Conservation (phyloP, 2,888 invertebrate species). For the Zootermopsis nevadensis region DNA sequence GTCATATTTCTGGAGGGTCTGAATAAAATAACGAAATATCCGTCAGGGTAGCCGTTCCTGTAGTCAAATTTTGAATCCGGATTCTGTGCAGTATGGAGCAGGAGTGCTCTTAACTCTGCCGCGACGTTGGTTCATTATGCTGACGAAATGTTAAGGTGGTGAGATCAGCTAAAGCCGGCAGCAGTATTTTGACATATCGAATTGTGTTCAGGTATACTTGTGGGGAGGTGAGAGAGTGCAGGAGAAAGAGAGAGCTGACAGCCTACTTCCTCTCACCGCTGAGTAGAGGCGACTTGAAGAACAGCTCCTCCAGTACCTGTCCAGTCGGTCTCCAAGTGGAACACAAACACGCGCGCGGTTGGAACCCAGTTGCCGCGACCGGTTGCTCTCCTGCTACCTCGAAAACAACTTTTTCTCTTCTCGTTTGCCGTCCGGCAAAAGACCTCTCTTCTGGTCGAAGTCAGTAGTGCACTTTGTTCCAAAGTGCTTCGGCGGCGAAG, state of each 20-base stretch:
- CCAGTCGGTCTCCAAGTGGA: slow-evolving; percentile 34
- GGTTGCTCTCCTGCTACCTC: neutral
- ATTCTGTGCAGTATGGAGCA: too few relatives aligned
- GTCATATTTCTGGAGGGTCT: too few relatives aligned
- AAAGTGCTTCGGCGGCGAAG: neutral
- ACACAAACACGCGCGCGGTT: neutral
- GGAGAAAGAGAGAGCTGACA: neutral
- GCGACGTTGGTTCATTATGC: too few relatives aligned
- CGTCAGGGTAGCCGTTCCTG: too few relatives aligned
- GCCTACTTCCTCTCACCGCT: slow-evolving; percentile 2
- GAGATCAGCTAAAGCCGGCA: neutral
- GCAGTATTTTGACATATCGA: neutral
- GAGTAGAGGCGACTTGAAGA: neutral
- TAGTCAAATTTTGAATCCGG: too few relatives aligned
- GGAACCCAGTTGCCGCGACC: neutral
- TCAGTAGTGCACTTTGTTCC: neutral
- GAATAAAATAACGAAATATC: too few relatives aligned
- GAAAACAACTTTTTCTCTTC: slow-evolving; percentile 22
- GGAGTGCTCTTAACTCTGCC: too few relatives aligned
- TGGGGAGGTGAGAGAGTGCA: neutral
- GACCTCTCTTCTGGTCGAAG: neutral
- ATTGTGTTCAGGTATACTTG: slow-evolving; percentile 1
- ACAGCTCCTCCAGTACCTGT: slow-evolving; percentile 27
- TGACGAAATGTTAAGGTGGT: too few relatives aligned
- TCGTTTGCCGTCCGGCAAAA: neutral